Evolutionary conservation across 2,888 invertebrate genomes (phyloP).

Genomic region (Stenoptilia bipunctidactyla): DNA sequence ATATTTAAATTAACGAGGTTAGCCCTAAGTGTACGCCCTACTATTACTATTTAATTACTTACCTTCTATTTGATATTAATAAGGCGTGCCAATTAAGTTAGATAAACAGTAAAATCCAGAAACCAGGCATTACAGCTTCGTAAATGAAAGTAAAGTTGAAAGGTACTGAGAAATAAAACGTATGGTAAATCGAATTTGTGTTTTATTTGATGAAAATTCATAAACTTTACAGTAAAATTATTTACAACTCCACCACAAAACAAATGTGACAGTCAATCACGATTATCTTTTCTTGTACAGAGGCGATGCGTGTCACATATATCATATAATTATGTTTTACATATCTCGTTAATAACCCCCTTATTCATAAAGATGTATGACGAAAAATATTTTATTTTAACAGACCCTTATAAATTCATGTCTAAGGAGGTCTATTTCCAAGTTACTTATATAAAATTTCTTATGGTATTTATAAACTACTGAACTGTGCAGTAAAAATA

Average conservation of each 20-base stretch:
- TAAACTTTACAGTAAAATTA: slow-evolving; percentile 66
- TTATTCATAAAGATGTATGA: neutral
- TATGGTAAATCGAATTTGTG: slow-evolving; percentile 37
- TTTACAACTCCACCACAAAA: slow-evolving; percentile 54
- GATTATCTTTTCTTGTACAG: slow-evolving; percentile 45
- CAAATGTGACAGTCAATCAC: slow-evolving; percentile 36
- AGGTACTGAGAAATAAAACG: too few relatives aligned
- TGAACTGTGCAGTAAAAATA: neutral
- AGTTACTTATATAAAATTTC: too few relatives aligned
- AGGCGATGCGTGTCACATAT: slow-evolving; percentile 31
- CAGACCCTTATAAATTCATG: neutral
- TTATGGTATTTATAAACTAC: neutral
- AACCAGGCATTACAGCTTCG: too few relatives aligned
- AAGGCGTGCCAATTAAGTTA: too few relatives aligned
- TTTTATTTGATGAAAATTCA: slow-evolving; percentile 65
- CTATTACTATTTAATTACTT: too few relatives aligned
- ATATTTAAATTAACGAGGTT: too few relatives aligned
- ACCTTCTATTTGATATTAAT: too few relatives aligned
- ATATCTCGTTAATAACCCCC: neutral
- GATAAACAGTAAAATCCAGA: too few relatives aligned
- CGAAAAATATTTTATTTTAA: neutral
- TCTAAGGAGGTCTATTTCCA: too few relatives aligned
- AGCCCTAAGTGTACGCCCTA: too few relatives aligned
- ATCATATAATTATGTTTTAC: neutral
- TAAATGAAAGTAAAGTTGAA: too few relatives aligned